phyloP scores from a whole-genome alignment of 2,797 vertebrate species.

The Thalassophryne amazonica region DNA sequence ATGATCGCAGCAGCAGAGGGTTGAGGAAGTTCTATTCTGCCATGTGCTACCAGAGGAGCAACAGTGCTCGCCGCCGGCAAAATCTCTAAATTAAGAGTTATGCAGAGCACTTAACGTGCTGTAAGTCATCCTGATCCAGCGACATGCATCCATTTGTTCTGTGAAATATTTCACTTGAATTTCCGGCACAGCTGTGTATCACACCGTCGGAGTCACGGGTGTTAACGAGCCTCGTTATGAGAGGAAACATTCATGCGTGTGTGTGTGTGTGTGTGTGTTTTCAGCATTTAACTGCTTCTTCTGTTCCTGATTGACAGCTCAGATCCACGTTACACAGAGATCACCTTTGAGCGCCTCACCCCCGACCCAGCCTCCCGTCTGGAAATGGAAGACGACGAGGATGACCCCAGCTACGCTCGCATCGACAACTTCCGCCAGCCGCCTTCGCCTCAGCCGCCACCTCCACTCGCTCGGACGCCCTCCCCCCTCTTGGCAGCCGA shows the following conservation, averaged over 20 bases:
- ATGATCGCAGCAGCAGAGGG: no score
- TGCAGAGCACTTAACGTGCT: constrained; percentile 14
- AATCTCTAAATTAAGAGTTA: no score
- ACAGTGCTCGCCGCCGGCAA: no score
- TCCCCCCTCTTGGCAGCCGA: constrained; percentile 61
- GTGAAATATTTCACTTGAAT: not conserved
- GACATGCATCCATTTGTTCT: not conserved
- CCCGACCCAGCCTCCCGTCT: constrained; percentile 62
- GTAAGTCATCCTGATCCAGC: not conserved
- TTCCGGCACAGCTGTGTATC: not conserved
- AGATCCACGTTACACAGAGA: constrained; percentile 78
- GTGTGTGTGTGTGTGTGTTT: no score
- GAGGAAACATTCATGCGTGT: not conserved
- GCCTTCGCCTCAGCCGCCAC: constrained; percentile 46
- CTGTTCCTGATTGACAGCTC: constrained; percentile 62
- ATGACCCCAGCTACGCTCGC: constrained; percentile 92
- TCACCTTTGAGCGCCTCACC: constrained; percentile 72
- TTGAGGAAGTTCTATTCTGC: no score
- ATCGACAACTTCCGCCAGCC: constrained; percentile 87
- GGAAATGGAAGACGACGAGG: constrained; percentile 88
- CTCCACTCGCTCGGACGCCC: constrained; percentile 68
- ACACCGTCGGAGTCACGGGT: not conserved
- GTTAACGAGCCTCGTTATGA: not conserved
- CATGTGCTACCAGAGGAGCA: no score
- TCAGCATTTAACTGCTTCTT: not conserved